These are phyloP conservation scores for Flexamia atlantica DNA, from an alignment of 2,888 invertebrate species.

Conservation along the genomic window DNA sequence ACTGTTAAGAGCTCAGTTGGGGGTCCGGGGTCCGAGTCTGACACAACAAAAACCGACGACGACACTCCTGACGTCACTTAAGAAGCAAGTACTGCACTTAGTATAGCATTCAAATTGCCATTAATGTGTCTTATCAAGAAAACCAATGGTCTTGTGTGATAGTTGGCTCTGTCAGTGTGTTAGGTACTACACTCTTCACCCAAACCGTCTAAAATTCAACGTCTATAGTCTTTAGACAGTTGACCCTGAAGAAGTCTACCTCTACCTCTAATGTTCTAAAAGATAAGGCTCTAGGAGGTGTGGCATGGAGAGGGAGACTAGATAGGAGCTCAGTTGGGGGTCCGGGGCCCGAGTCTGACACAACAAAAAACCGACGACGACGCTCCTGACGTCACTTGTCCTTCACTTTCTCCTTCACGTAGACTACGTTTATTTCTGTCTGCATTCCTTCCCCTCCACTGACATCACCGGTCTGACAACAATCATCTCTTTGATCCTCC, in stretches of 20 bases:
- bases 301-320: background rate
- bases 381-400: conserved; percentile 50
- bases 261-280: no score
- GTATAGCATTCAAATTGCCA: no score
- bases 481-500: conserved; percentile 23
- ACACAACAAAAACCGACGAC: conserved; percentile 39
- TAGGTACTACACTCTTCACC: no score
- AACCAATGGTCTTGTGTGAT: no score
- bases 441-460: conserved; percentile 44
- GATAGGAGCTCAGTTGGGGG: conserved; percentile 1
- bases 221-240: no score
- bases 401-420: conserved; percentile 59
- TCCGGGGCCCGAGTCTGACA: conserved; percentile 3
- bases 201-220: no score
- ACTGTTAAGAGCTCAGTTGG: background rate
- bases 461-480: conserved; percentile 25
- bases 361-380: conserved; percentile 44
- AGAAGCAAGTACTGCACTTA: no score
- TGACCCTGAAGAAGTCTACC: no score
- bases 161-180: no score
- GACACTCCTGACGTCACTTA: no score
- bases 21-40: background rate
- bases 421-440: conserved; percentile 56
- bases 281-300: no score
- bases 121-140: no score